phyloP scores from a whole-genome alignment of 2,797 vertebrate genomes.

The Rhodeus uyekii region DNA sequence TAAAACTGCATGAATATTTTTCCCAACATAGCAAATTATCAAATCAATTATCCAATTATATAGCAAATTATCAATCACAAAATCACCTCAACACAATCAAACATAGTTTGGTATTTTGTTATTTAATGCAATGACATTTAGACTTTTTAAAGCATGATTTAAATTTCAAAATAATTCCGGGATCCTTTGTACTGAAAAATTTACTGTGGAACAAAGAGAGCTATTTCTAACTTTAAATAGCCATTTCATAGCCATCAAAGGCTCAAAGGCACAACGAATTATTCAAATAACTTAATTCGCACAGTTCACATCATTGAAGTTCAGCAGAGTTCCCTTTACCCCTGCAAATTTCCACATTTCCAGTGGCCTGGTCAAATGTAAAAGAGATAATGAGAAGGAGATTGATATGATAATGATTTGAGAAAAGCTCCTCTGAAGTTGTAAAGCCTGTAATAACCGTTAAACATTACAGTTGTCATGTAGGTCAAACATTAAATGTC shows the following conservation, averaged over 20 bases:
- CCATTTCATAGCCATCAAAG: background rate
- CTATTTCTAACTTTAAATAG: background rate
- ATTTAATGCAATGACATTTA: background rate
- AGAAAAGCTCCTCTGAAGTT: conserved; percentile 16
- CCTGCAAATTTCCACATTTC: background rate
- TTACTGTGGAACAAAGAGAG: background rate
- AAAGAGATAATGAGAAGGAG: conserved; percentile 9
- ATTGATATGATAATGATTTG: conserved; percentile 32
- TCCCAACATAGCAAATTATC: background rate
- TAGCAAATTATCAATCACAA: background rate
- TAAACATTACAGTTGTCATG: conserved; percentile 22
- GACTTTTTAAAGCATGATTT: background rate
- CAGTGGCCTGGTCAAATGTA: background rate
- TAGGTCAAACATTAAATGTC: conserved; percentile 24
- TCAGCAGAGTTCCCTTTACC: background rate
- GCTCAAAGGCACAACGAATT: background rate
- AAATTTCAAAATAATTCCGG: background rate
- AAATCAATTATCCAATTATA: background rate
- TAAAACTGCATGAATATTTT: background rate
- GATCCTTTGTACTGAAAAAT: background rate
- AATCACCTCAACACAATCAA: background rate
- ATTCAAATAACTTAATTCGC: conserved; percentile 3
- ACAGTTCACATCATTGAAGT: background rate
- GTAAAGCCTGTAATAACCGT: conserved; percentile 15
- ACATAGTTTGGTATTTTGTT: background rate